Evolutionary conservation across 2,888 invertebrate species (phyloP).

Genomic region (Mantis religiosa): DNA sequence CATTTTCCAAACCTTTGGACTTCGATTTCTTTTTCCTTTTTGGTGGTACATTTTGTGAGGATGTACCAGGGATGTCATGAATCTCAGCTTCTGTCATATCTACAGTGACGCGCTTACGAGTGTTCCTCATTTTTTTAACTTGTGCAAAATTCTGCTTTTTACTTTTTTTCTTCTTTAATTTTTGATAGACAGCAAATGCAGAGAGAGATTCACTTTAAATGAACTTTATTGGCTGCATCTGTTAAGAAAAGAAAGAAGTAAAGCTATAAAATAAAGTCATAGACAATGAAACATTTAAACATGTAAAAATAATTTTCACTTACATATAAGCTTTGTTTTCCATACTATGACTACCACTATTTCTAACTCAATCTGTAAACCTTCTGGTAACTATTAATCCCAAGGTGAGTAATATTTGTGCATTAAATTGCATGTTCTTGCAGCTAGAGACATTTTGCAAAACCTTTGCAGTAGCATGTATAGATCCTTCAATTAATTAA

Average conservation of each 20-base stretch:
- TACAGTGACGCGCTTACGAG: neutral
- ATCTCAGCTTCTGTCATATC: neutral
- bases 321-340: too few species aligned
- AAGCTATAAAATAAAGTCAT: too few species aligned
- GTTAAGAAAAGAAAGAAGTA: neutral
- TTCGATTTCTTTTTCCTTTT: neutral
- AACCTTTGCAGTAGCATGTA: too few species aligned
- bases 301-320: too few species aligned
- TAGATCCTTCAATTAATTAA: too few species aligned
- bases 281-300: too few species aligned
- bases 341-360: too few species aligned
- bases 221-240: neutral
- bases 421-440: too few species aligned
- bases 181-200: conserved; percentile 37
- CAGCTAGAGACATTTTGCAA: too few species aligned
- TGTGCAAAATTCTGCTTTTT: neutral
- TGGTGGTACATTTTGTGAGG: neutral
- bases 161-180: conserved; percentile 20
- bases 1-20: neutral
- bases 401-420: too few species aligned
- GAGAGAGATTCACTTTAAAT: conserved; percentile 26
- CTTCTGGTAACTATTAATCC: too few species aligned
- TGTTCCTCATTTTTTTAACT: neutral
- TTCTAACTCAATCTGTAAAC: too few species aligned
- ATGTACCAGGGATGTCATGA: neutral